Evolutionary conservation across 2,797 vertebrate species (phyloP), one percentile per base, ranked within the genome.

Genomic region (Trachops cirrhosus): DNA sequence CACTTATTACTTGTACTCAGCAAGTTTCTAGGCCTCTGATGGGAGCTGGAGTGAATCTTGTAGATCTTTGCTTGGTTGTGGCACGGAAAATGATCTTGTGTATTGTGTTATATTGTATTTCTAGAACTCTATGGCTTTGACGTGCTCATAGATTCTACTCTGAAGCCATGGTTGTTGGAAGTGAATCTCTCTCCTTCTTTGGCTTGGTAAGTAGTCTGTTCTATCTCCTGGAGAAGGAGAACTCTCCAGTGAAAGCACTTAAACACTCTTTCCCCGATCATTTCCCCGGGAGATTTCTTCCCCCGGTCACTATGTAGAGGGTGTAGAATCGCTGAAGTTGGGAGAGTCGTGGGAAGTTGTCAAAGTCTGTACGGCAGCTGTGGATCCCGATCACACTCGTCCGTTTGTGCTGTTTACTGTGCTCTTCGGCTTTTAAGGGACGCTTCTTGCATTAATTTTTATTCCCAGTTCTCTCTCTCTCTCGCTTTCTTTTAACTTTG

Each of bases 101-200:
- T 92, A 32, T 96, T 95, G 37, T 97, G 44, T 94, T 89, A 57
- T 71, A 1, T 96, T 98, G 64, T 95, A 50, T 98, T 98, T 98
- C 95, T 98, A 99, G 99, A 99, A 96, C 99, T 99, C 5, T 99
- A 99, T 97, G 99, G 99, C 77, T 99, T 99, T 98, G 99, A 99
- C 93, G 99, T 99, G 95, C 99, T 99, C 95, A 99, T 99, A 77
- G 99, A 99, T 98, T 98, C 99, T 89, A 99, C 99, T 97, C 99
- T 99, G 97, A 99, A 99, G 98, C 99, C 99, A 41, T 99, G 99
- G 99, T 98, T 99, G 92, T 98, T 99, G 97, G 99, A 99, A 98
- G 99, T 99, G 96, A 99, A 99, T 98, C 99, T 99, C 22, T 99
- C 99, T 74, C 99, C 99, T 89, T 99, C 99, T 39, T 87, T 99